Percentiles rank a stretch among this genome's conserved stretches.
Conservation (phyloP, 30 jellyfish, hydroid and myxozoan genomes). For the Aurelia coerulea region DNA sequence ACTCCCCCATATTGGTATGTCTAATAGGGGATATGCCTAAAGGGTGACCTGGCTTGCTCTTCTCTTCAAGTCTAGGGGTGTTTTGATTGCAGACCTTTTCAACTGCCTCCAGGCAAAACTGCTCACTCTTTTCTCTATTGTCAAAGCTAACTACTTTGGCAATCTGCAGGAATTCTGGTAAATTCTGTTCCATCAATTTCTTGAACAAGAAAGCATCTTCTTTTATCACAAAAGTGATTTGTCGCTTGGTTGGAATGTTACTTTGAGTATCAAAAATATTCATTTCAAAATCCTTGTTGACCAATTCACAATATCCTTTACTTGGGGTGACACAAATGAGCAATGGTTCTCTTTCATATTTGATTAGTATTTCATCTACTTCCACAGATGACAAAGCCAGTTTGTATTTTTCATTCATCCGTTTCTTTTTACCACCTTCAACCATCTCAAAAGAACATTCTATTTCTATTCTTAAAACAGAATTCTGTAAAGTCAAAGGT, state of each 20-base stretch:
- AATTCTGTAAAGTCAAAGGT: constrained; percentile 19
- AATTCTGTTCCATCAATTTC: background rate
- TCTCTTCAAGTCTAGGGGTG: too few species aligned
- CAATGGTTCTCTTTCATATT: constrained; percentile 38
- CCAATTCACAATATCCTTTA: constrained; percentile 35
- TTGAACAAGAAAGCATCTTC: background rate
- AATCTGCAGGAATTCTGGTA: constrained; percentile 23
- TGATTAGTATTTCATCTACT: constrained; percentile 35
- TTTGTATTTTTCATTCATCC: constrained; percentile 72
- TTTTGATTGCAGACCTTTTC: too few species aligned
- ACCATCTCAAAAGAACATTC: constrained; percentile 32
- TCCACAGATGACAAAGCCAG: constrained; percentile 63
- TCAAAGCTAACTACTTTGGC: background rate
- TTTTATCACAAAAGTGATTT: constrained; percentile 24
- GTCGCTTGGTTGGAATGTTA: background rate
- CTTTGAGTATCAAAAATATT: constrained; percentile 27
- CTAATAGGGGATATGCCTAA: too few species aligned
- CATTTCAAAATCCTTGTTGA: constrained; percentile 33
- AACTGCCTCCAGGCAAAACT: too few species aligned
- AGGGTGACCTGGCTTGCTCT: too few species aligned
- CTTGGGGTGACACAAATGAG: constrained; percentile 45
- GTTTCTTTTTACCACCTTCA: constrained; percentile 50
- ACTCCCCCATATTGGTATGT: too few species aligned
- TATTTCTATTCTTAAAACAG: constrained; percentile 33
- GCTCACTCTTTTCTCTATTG: too few species aligned